Base-by-base conservation (phyloP, 2,797 vertebrate genomes). In the Pseudochromis fuscus region DNA sequence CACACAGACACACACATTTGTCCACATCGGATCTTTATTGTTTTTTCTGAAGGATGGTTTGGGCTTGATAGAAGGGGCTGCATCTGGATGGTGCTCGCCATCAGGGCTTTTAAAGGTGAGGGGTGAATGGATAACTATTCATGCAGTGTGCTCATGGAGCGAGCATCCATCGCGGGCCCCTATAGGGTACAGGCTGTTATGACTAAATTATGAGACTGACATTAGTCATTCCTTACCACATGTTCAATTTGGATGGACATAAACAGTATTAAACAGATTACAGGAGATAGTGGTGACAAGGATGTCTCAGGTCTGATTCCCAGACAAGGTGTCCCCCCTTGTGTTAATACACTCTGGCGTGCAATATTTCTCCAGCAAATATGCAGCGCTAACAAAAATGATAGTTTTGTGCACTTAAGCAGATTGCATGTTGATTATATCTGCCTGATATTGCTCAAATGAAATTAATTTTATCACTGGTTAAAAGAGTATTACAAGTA, bases 371-470 rank as follows among this genome's bases (percentile, higher is more conserved):
- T 77, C 70, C 59, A 35, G 78, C 83, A 91, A 94, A 94, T 91
- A 90, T 92, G 89, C 92, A 82, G 85, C 68, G 88, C 87, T 88
- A 90, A 92, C 89, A 91, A 91, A 94, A 92, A 90, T 56, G 57
- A 89, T 90, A 90, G 89, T 94, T 93, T 87, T 91, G 90, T 90
- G 88, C 92, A 94, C 93, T 95, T 94, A 87, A 92, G 90, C 87
- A 93, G 92, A 94, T 93, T 93, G 89, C 80, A 70, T 51, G 86
- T 88, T 92, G 92, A 94, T 93, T 91, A 90, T 82, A 89, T 93
- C 83, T 91, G 66, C 85, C 69, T 81, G 86, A 88, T 93, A 89
- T 71, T 86, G 86, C 87, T 86, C 64, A 91, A 91, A 88, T 81
- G 52, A 92, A 88, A 90, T 92, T 84, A 60, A 86, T 88, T 86